These are phyloP conservation scores for Neocrepidodera transversa DNA, from an alignment of 2,888 invertebrate genomes.

Conservation along the genomic window DNA sequence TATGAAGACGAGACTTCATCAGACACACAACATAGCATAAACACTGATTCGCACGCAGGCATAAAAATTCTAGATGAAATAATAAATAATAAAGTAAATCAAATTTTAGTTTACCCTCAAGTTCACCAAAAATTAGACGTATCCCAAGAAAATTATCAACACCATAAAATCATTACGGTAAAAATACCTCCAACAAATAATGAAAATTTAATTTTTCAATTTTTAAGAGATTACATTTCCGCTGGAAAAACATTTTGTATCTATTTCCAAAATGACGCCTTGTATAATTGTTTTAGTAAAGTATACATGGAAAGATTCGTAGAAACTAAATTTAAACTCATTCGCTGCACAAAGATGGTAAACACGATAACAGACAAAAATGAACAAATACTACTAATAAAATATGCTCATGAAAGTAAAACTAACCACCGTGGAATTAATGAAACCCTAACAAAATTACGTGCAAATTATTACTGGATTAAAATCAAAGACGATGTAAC, in stretches of 20 bases:
- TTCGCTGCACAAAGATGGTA: conserved; percentile 4
- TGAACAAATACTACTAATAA: not conserved
- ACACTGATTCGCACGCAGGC: not conserved
- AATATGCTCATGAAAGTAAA: conserved; percentile 7
- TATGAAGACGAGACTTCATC: too few species aligned
- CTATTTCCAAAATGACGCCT: not conserved
- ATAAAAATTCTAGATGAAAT: not conserved
- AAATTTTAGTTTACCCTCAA: not conserved
- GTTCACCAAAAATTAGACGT: not conserved
- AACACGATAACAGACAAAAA: conserved; percentile 8
- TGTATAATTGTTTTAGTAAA: not conserved
- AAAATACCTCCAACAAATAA: not conserved
- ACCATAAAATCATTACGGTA: too few species aligned
- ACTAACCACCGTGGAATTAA: conserved; percentile 5
- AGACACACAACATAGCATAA: too few species aligned
- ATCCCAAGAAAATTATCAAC: too few species aligned
- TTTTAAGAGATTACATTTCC: not conserved
- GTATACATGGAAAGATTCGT: not conserved
- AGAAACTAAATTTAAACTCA: not conserved
- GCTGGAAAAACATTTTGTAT: too few species aligned
- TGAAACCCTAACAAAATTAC: not conserved
- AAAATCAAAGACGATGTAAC: not conserved
- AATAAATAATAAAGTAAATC: not conserved
- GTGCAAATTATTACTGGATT: conserved; percentile 1
- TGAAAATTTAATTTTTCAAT: not conserved